These are phyloP conservation scores for Picathartes gymnocephalus DNA, from an alignment of 2,113 vertebrate genomes.

Conservation along the genomic window DNA sequence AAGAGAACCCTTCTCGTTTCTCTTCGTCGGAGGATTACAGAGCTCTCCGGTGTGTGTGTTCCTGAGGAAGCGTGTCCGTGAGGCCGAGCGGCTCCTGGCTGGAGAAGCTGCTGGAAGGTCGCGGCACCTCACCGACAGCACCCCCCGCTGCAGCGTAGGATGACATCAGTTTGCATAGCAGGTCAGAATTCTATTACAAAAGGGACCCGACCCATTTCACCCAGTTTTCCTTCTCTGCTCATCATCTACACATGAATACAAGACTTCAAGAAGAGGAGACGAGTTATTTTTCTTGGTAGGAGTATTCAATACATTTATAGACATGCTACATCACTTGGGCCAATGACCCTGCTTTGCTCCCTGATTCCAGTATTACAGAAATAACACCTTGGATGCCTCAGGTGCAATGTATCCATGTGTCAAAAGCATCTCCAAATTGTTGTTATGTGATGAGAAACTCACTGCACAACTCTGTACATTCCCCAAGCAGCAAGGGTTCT, in stretches of 20 bases:
- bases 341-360: background rate
- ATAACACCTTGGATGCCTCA: background rate
- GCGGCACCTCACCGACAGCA: too few relatives aligned
- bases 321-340: background rate
- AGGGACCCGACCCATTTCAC: rapidly evolving
- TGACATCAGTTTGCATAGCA: background rate
- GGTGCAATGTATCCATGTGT: background rate
- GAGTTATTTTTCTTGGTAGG: background rate
- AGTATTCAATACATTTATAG: background rate
- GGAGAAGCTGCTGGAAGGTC: too few relatives aligned
- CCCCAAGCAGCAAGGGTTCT: background rate
- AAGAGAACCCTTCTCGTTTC: too few relatives aligned
- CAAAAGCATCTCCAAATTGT: background rate
- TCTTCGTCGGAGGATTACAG: too few relatives aligned
- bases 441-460: background rate
- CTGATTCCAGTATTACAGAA: background rate
- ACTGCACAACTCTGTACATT: background rate
- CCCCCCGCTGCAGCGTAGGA: too few relatives aligned
- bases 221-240: background rate
- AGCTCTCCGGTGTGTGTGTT: too few relatives aligned
- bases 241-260: background rate
- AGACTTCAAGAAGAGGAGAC: background rate
- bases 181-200: background rate
- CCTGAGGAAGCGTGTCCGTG: too few relatives aligned
- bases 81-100: too few relatives aligned